Conservation (phyloP, 2,113 vertebrate species). For the Sphaerodactylus townsendi region DNA sequence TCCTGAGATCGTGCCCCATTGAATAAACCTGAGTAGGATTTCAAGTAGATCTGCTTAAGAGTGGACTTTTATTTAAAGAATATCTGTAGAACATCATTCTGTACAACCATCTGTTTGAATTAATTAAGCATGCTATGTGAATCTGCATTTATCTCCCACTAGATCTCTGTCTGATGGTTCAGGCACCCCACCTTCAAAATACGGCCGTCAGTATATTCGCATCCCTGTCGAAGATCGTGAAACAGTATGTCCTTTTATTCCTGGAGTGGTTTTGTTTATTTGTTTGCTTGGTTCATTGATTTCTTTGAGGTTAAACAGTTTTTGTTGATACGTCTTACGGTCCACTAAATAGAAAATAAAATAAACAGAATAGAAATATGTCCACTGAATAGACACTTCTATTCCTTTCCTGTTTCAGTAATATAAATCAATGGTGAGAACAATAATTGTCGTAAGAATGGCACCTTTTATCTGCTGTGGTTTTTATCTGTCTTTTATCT, state of each 20-base stretch:
- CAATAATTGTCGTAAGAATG: not conserved
- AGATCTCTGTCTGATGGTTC: conserved; percentile 64
- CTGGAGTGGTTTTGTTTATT: too few relatives aligned
- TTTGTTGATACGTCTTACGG: not conserved
- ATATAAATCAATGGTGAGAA: not conserved
- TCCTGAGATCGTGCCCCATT: too few relatives aligned
- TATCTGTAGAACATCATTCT: not conserved
- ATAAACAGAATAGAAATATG: too few relatives aligned
- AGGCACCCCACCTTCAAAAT: conserved; percentile 60
- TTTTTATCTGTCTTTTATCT: not conserved
- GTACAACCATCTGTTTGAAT: not conserved
- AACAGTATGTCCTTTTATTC: conserved; percentile 51
- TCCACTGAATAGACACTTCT: not conserved
- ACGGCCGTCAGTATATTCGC: conserved; percentile 56
- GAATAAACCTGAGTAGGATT: too few relatives aligned
- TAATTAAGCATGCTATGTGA: not conserved
- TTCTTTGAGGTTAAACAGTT: not conserved
- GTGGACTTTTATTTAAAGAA: too few relatives aligned
- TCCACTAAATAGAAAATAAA: too few relatives aligned
- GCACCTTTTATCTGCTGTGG: not conserved
- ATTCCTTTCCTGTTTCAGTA: too few relatives aligned
- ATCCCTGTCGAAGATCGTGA: conserved; percentile 65
- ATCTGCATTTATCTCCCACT: not conserved
- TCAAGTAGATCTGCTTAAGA: too few relatives aligned
- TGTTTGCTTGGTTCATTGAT: too few relatives aligned